phyloP scores from a whole-genome alignment of 35 echinoderm and acorn worm species.

The Heliocidaris erythrogramma region DNA sequence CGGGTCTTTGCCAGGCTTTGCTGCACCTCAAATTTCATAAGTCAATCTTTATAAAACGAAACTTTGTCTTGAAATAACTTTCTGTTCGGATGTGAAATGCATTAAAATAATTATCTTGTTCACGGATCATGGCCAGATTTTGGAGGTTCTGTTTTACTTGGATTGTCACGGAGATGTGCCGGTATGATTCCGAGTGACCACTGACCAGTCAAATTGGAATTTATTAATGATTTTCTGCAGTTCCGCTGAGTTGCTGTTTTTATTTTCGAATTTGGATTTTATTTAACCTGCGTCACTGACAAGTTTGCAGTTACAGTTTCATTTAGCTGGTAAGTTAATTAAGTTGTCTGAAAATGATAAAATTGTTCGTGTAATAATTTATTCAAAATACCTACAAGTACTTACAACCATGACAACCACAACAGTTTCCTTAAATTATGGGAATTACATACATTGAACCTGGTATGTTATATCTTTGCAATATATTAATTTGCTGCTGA shows the following conservation, averaged over 20 bases:
- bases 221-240: background rate
- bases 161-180: background rate
- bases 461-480: too few species aligned
- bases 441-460: too few species aligned
- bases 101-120: too few species aligned
- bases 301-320: background rate
- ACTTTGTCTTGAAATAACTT: background rate
- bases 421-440: too few species aligned
- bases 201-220: background rate
- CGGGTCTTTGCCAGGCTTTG: background rate
- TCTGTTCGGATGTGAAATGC: background rate
- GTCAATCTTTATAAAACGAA: background rate
- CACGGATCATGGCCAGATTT: background rate
- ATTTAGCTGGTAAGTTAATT: too few species aligned
- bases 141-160: background rate
- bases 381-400: too few species aligned
- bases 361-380: too few species aligned
- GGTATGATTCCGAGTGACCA: background rate
- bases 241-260: background rate
- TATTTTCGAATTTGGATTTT: background rate
- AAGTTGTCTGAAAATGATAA: too few species aligned
- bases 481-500: too few species aligned
- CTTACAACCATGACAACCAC: too few species aligned
- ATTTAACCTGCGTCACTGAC: background rate
- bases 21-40: background rate